Percentiles rank a stretch among this genome's conserved stretches.
Conservation (phyloP, 2,113 vertebrate species). For the Cheirogaleus medius region DNA sequence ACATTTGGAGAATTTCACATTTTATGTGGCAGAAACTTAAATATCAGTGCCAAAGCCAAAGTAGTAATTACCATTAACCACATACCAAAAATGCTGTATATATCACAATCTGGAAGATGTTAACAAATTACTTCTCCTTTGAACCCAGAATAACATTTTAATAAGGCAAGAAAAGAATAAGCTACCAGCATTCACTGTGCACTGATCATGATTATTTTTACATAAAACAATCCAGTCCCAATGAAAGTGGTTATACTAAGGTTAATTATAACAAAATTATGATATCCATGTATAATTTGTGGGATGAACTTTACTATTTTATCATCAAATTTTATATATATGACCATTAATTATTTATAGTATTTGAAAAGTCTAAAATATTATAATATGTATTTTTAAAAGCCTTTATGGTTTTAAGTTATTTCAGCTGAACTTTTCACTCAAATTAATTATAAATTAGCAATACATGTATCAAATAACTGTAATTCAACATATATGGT, state of each 20-base stretch:
- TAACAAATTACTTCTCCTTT: not conserved
- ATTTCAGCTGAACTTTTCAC: conserved; percentile 12
- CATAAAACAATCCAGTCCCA: conserved; percentile 32
- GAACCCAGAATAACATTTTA: conserved; percentile 6
- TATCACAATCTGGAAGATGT: not conserved
- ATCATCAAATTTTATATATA: not conserved
- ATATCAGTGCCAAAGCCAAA: not conserved
- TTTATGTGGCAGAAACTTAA: conserved; percentile 4
- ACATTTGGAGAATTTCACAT: not conserved
- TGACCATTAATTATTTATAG: not conserved
- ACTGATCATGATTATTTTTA: conserved; percentile 33
- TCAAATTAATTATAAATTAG: conserved; percentile 38
- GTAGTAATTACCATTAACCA: not conserved
- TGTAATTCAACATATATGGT: not conserved
- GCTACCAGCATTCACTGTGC: not conserved
- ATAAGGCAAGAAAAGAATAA: conserved; percentile 11
- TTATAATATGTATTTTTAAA: conserved; percentile 7
- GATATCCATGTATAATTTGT: conserved; percentile 13
- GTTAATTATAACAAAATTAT: not conserved
- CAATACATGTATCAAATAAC: not conserved
- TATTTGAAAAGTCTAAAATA: conserved; percentile 23
- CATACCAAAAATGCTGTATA: not conserved
- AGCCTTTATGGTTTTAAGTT: conserved; percentile 2
- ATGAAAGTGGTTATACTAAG: not conserved
- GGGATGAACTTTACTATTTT: not conserved